Conservation (phyloP, 2,888 invertebrate species). For the Disparrhopalites patrizii region DNA sequence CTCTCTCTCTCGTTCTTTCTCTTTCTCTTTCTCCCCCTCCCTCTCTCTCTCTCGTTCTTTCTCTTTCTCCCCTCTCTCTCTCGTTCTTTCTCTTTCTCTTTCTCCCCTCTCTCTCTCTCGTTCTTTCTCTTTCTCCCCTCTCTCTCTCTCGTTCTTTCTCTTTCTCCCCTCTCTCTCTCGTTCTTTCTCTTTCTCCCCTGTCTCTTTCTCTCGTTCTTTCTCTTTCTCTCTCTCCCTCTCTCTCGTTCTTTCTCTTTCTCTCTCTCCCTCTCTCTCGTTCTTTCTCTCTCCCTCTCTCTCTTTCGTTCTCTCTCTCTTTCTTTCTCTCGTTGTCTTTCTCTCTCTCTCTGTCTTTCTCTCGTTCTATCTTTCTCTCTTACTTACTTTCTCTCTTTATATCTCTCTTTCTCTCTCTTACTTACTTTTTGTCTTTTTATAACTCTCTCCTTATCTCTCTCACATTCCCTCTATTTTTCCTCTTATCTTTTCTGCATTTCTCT, state of each 20-base stretch:
- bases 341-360: too few species aligned
- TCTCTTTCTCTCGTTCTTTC: not conserved
- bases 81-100: not conserved
- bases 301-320: too few species aligned
- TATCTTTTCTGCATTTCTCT: too few species aligned
- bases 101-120: not conserved
- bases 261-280: too few species aligned
- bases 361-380: too few species aligned
- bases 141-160: not conserved
- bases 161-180: not conserved
- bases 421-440: not conserved
- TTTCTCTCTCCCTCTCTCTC: not conserved
- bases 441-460: too few species aligned
- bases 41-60: not conserved
- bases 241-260: not conserved
- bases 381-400: too few species aligned
- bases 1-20: not conserved
- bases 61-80: not conserved
- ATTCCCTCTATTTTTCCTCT: too few species aligned
- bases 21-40: not conserved
- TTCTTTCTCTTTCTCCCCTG: not conserved
- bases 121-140: not conserved
- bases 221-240: too few species aligned
- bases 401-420: too few species aligned
- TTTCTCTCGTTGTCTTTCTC: too few species aligned